Conservation (phyloP, 2,113 vertebrate species). For the Podiceps cristatus region DNA sequence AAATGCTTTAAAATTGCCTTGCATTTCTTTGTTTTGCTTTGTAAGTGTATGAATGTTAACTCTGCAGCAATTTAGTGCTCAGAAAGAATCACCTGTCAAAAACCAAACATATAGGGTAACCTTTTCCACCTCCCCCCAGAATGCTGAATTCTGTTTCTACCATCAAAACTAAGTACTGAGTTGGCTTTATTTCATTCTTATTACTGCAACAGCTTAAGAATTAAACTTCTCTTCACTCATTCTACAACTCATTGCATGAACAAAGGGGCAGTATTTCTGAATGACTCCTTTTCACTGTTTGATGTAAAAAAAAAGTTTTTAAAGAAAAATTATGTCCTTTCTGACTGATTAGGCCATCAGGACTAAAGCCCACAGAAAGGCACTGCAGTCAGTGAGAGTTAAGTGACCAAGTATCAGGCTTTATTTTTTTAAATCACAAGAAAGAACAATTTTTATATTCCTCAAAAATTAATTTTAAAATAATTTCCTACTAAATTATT, state of each 20-base stretch:
- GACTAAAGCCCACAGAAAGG: background rate
- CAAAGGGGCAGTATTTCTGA: background rate
- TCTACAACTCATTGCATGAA: background rate
- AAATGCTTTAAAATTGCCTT: background rate
- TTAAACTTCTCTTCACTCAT: background rate
- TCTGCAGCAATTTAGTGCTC: background rate
- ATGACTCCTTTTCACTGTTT: background rate
- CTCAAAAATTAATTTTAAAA: background rate
- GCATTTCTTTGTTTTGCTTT: background rate
- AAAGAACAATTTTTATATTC: background rate
- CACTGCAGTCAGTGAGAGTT: background rate
- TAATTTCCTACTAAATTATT: background rate
- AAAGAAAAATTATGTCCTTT: background rate
- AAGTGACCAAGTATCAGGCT: background rate
- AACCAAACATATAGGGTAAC: fast-evolving
- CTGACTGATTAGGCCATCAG: background rate
- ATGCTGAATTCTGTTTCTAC: background rate
- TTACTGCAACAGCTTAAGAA: background rate
- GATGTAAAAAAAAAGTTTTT: background rate
- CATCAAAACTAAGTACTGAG: background rate
- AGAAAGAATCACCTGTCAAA: background rate
- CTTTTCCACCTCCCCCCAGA: background rate
- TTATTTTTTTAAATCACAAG: background rate
- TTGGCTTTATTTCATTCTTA: background rate
- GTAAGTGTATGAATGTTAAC: background rate